Evolutionary conservation across 2,888 invertebrate species (phyloP).

Genomic region (Orthosia gothica): DNA sequence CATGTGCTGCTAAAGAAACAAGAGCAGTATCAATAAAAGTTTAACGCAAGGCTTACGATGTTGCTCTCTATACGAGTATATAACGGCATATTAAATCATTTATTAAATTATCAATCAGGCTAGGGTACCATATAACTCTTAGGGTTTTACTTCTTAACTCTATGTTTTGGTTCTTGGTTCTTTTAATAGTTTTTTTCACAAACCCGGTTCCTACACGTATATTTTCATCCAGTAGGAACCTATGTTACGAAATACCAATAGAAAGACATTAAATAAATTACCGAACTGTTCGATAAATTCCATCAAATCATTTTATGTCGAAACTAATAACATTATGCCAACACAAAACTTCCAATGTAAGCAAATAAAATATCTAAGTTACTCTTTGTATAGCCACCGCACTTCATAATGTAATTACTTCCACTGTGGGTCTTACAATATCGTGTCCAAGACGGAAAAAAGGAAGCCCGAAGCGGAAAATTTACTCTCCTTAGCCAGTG

Average conservation of each 20-base stretch:
- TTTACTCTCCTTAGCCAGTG: constrained; percentile 65
- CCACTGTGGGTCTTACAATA: constrained; percentile 55
- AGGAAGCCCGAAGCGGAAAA: constrained; percentile 61
- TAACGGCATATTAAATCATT: not conserved
- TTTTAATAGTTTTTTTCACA: not conserved
- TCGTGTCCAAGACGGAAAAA: constrained; percentile 61
- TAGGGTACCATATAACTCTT: too few relatives aligned
- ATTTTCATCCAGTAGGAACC: not conserved
- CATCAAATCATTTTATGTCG: constrained; percentile 41
- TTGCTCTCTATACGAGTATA: not conserved
- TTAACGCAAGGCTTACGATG: constrained; percentile 19
- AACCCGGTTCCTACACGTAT: not conserved
- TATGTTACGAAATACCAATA: not conserved
- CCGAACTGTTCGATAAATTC: constrained; percentile 39
- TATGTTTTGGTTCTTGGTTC: not conserved
- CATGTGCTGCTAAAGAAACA: constrained; percentile 53
- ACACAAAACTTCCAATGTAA: constrained; percentile 44
- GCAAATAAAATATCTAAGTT: constrained; percentile 49
- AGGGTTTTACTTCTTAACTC: too few relatives aligned
- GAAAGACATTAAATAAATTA: constrained; percentile 37
- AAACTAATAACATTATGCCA: constrained; percentile 57
- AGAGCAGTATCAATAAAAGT: constrained; percentile 52
- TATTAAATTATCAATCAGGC: not conserved
- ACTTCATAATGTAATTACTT: constrained; percentile 64
- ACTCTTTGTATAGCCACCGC: constrained; percentile 42